A percentile compares a stretch with the other conserved stretches of the same genome.
phyloP scores from a whole-genome alignment of 2,888 invertebrate genomes.

The Liodrosophila aerea region DNA sequence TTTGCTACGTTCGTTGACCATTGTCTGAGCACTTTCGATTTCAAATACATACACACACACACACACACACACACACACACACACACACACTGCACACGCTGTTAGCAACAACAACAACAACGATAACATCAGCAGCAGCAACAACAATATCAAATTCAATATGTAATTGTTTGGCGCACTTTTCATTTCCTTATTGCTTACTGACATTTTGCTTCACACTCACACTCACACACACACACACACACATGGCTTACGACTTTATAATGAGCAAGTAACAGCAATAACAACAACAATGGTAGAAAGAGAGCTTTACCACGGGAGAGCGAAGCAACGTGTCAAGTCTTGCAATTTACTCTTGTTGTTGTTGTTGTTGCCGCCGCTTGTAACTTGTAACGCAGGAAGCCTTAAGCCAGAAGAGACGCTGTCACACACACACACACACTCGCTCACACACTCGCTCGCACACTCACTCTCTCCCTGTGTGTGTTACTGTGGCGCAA shows the following conservation, averaged over 20 bases:
- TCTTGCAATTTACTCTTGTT: constrained; percentile 31
- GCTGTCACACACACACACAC: constrained; percentile 22
- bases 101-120: constrained; percentile 10
- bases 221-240: constrained; percentile 36
- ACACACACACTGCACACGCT: constrained; percentile 1
- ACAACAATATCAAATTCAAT: constrained; percentile 46
- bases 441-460: constrained; percentile 14
- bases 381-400: constrained; percentile 71
- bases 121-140: constrained; percentile 15
- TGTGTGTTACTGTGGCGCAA: constrained; percentile 51
- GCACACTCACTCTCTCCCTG: constrained; percentile 21
- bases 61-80: constrained; percentile 13
- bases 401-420: constrained; percentile 50
- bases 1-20: constrained; percentile 50
- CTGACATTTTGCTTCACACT: constrained; percentile 67
- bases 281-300: constrained; percentile 26
- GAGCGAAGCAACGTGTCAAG: constrained; percentile 48
- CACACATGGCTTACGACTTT: constrained; percentile 62
- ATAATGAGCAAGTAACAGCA: constrained; percentile 57
- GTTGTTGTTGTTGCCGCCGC: constrained; percentile 13
- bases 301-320: no score
- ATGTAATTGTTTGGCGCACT: constrained; percentile 73
- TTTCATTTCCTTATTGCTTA: constrained; percentile 76
- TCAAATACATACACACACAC: constrained; percentile 51
- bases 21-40: constrained; percentile 72